Percentiles rank a stretch among this genome's conserved stretches.
These are phyloP conservation scores for Idaea straminata DNA, from an alignment of 2,888 invertebrate genomes.

Conservation along the genomic window DNA sequence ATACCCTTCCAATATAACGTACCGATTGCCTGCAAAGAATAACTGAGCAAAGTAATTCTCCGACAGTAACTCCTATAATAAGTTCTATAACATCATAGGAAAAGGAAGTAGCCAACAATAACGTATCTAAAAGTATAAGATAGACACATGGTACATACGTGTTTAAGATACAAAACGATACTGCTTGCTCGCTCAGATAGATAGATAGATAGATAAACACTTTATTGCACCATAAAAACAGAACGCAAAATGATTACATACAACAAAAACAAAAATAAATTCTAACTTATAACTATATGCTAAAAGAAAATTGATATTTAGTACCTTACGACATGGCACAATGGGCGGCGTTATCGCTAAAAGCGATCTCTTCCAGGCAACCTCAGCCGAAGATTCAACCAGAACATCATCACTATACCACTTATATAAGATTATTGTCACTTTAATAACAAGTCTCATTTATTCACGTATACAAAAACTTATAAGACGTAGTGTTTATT, in stretches of 20 bases:
- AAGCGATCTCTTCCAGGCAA: too few relatives aligned
- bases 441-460: conserved; percentile 44
- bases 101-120: conserved; percentile 46
- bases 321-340: too few relatives aligned
- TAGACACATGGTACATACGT: conserved; percentile 62
- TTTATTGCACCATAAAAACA: too few relatives aligned
- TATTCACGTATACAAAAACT: conserved; percentile 33
- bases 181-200: conserved; percentile 33
- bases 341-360: too few relatives aligned
- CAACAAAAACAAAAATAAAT: too few relatives aligned
- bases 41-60: conserved; percentile 50
- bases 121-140: conserved; percentile 49
- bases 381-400: conserved; percentile 20
- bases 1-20: conserved; percentile 11
- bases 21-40: conserved; percentile 29
- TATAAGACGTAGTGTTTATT: conserved; percentile 38
- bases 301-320: too few relatives aligned
- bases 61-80: conserved; percentile 42
- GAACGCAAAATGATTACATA: too few relatives aligned
- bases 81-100: conserved; percentile 47
- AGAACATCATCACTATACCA: conserved; percentile 32
- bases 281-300: too few relatives aligned
- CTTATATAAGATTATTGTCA: conserved; percentile 56
- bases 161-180: conserved; percentile 37
- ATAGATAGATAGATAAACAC: too few relatives aligned